Conservation (phyloP, 1,140 invertebrate species). For the Drosophila miranda region DNA sequence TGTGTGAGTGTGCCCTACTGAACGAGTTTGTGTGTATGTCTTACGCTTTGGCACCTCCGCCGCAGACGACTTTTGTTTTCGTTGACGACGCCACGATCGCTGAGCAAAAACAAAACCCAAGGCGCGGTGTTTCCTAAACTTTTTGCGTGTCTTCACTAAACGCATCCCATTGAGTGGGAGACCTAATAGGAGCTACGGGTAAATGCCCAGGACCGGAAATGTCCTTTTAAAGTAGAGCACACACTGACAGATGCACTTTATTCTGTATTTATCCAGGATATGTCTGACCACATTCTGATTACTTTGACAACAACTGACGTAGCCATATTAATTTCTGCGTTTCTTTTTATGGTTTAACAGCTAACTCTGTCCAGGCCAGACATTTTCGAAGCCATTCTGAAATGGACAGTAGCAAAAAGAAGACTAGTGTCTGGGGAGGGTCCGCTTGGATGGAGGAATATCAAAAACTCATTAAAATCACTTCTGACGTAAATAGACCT, state of each 20-base stretch:
- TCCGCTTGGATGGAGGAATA: conserved; percentile 34
- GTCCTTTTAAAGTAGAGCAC: conserved; percentile 27
- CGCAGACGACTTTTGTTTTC: conserved; percentile 40
- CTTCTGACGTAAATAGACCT: conserved; percentile 42
- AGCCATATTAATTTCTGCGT: conserved; percentile 5
- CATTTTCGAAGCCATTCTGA: conserved; percentile 49
- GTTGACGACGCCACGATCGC: conserved; percentile 26
- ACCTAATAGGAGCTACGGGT: conserved; percentile 1
- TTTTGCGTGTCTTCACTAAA: conserved; percentile 22
- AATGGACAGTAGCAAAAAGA: conserved; percentile 55
- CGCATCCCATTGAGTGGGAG: not conserved
- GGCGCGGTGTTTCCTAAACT: conserved; percentile 18
- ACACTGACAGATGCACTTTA: conserved; percentile 15
- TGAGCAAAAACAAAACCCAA: conserved; percentile 44
- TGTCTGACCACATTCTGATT: conserved; percentile 48
- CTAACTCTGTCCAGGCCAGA: conserved; percentile 34
- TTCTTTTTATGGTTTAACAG: conserved; percentile 35
- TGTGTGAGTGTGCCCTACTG: conserved; percentile 8
- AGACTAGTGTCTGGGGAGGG: not conserved
- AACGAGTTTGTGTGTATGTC: conserved; percentile 18
- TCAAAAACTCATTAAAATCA: conserved; percentile 74
- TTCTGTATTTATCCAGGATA: conserved; percentile 41
- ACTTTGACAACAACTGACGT: conserved; percentile 43
- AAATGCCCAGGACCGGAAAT: conserved; percentile 4
- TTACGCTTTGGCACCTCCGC: conserved; percentile 59